Base-by-base conservation (phyloP, 2,888 invertebrate species). In the Oscheius sp. region DNA sequence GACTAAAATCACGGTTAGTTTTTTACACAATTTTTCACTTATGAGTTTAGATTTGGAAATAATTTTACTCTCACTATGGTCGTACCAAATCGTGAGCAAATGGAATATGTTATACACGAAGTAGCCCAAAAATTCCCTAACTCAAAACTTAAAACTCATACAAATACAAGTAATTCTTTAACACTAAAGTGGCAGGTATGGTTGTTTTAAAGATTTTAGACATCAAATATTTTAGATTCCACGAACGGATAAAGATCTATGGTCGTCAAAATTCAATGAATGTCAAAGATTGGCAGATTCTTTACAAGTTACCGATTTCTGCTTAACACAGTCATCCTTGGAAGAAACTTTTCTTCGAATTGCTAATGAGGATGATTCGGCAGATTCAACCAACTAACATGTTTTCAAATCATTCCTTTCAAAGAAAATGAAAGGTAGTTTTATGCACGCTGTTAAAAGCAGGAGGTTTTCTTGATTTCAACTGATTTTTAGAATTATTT, bases 301-400 rank as follows among this genome's bases (percentile, higher is more conserved):
- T 2, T 16, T 72, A 25, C 63, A 61, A 55, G 77, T 84, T 23
- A 80, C 76, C 55, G 86, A 87, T 69, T 87, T 82, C 75, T 83
- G 85, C n/a, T 74, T 87, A 43, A 80, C 86, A 12, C 87, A 87
- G 61, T 87, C 85, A 18, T 81, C 82, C 2, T 79, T 87, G 12
- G 87, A 87, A 75, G 86, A 87, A 63, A 85, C 87, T 1, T 87
- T 87, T 79, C 73, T 86, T 16, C 49, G 49, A 49, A 49, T 49
- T 13, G 16, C 49, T 5, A 49, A 49, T 21, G 21, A 49, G 5
- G 49, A 49, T 49, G 49, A 49, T 35, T 3, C 35, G 9, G 9
- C 35, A 35, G 35, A 35, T 35, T 35, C 35, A 35, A n/a, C n/a
- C n/a, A n/a, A 35, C 35, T 35, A 35, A 35, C 35, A 35, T 9